phyloP scores from a whole-genome alignment of 2,113 vertebrate genomes.

The Cervus canadensis region DNA sequence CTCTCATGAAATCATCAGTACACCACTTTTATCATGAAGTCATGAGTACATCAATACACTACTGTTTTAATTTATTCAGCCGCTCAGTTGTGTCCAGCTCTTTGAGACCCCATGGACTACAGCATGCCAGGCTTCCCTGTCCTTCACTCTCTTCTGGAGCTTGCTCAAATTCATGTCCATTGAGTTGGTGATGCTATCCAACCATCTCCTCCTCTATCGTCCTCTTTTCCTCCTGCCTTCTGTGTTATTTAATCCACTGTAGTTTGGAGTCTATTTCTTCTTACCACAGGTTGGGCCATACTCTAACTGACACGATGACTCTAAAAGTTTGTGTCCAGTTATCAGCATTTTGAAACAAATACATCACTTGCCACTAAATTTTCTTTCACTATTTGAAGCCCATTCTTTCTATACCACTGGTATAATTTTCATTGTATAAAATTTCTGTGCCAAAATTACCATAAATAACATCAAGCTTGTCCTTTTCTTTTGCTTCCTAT shows the following conservation, averaged over 20 bases:
- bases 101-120: not conserved
- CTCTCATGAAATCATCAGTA: not conserved
- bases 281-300: not conserved
- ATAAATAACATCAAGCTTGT: not conserved
- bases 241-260: not conserved
- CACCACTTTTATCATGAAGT: not conserved
- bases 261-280: not conserved
- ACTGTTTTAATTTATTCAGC: not conserved
- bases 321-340: not conserved
- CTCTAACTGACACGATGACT: not conserved
- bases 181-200: not conserved
- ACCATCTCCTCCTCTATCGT: not conserved
- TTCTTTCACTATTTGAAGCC: not conserved
- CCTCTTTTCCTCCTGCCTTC: not conserved
- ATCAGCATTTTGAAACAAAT: slow-evolving; percentile 16
- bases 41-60: not conserved
- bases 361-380: not conserved
- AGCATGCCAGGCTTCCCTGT: not conserved
- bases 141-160: not conserved
- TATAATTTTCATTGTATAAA: not conserved
- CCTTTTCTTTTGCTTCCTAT: not conserved
- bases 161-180: not conserved
- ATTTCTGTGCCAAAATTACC: not conserved
- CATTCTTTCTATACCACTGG: not conserved
- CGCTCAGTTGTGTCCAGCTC: accelerated